A percentile compares a stretch with the other conserved stretches of the same genome.
Evolutionary conservation across 2,113 vertebrate genomes (phyloP).

Genomic region (Poeciliopsis occidentalis): DNA sequence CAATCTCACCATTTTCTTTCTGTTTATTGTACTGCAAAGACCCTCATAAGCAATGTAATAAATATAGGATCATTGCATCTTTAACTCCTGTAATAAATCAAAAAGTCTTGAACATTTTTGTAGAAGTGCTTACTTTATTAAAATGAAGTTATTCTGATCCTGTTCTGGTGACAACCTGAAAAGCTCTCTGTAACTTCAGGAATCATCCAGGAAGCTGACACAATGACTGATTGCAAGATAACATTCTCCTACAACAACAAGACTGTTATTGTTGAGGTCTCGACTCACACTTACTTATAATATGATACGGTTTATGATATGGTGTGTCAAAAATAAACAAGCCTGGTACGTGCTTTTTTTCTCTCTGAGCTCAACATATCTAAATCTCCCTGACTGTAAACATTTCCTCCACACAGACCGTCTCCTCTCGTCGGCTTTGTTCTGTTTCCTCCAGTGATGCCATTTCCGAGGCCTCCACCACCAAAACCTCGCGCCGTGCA

Average conservation of each 20-base stretch:
- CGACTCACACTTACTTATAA: conserved; percentile 35
- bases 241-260: conserved; percentile 12
- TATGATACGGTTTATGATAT: conserved; percentile 8
- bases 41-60: too few relatives aligned
- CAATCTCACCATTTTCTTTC: too few relatives aligned
- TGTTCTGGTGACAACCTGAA: conserved; percentile 49
- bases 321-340: conserved; percentile 40
- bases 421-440: conserved; percentile 46
- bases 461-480: conserved; percentile 52
- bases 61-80: too few relatives aligned
- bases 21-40: too few relatives aligned
- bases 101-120: too few relatives aligned
- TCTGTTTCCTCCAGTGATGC: conserved; percentile 44
- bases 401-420: conserved; percentile 34
- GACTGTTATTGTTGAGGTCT: conserved; percentile 3
- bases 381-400: conserved; percentile 36
- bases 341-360: conserved; percentile 5
- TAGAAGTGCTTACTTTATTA: neutral
- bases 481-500: conserved; percentile 41
- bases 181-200: conserved; percentile 24
- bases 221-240: conserved; percentile 41
- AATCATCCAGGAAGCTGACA: conserved; percentile 38
- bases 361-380: conserved; percentile 27
- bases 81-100: too few relatives aligned
- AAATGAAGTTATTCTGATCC: neutral